Evolutionary conservation across 2,888 invertebrate species (phyloP), one percentile per base, ranked within the genome.

Genomic region (Amblyjoppa fuscipennis): DNA sequence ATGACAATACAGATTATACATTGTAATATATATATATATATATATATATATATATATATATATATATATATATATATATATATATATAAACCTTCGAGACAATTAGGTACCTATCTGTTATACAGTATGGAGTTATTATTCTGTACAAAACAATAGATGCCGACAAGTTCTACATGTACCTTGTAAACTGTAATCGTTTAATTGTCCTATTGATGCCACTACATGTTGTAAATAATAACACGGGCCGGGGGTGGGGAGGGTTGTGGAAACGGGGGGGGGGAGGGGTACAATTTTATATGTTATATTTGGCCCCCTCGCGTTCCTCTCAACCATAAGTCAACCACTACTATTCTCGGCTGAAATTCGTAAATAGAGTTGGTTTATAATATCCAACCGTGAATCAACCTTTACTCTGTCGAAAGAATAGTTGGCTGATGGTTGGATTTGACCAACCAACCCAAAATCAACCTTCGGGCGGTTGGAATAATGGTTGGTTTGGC

Each of bases 51-150:
- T 84, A 31, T 74, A 78, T 82, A 83, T 83, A 85, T 76, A 69
- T 84, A 31, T 74, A 78, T 82, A 66, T 71, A 71, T 76, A 69
- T 84, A 31, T 74, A 78, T 82, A 83, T 83, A 85, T 76, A 69
- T 84, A 31, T 74, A 78, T 82, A 83, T 83, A 85, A 85, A 85
- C 83, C 85, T 85, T 83, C 83, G 61, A 85, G 82, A 83, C 83
- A 85, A 83, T 85, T 83, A 85, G 85, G 85, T 85, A 85, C 85
- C 83, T 79, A 85, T 83, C 59, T 51, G 84, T 81, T 81, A 81
- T 84, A 51, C 49, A 81, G 38, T 80, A 77, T 61, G 64, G 28
- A 61, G 45, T 64, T 74, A 74, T 78, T 31, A 31, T 56, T 61
- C 9, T 85, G 78, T 85, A 85, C 85, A 85, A 75, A 75, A 83